Evolutionary conservation across 1,140 invertebrate genomes (phyloP).

Genomic region (Tyrophagus putrescentiae): DNA sequence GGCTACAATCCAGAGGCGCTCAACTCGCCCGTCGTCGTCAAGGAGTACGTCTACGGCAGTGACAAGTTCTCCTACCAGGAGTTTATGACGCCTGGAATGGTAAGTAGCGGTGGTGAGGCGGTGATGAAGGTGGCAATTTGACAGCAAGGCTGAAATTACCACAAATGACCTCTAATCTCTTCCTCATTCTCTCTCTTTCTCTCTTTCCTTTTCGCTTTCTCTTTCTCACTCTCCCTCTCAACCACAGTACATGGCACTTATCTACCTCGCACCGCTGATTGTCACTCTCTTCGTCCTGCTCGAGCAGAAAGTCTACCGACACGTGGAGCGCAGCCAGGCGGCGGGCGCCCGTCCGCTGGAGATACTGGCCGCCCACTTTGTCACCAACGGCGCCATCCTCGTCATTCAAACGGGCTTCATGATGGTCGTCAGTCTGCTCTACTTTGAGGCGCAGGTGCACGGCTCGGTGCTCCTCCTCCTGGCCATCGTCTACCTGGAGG

Average conservation of each 20-base stretch:
- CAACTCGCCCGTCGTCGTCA: conserved; percentile 43
- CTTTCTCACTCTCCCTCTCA: background rate
- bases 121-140: background rate
- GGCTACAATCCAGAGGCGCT: conserved; percentile 19
- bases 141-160: too few relatives aligned
- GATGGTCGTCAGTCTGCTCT: conserved; percentile 61
- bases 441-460: conserved; percentile 61
- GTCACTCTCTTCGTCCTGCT: conserved; percentile 78
- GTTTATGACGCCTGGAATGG: conserved; percentile 34
- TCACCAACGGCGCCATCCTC: conserved; percentile 88
- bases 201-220: too few relatives aligned
- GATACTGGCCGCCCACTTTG: conserved; percentile 75
- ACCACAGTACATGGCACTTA: background rate
- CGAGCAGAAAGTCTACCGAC: conserved; percentile 73
- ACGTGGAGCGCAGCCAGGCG: conserved; percentile 72
- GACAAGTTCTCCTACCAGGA: conserved; percentile 70
- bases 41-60: conserved; percentile 66
- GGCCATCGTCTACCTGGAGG: conserved; percentile 53
- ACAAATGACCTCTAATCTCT: too few relatives aligned
- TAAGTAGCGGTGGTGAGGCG: conserved; percentile 35
- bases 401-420: conserved; percentile 73
- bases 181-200: too few relatives aligned
- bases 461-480: conserved; percentile 60
- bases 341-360: conserved; percentile 73
- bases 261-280: conserved; percentile 80